Conservation (phyloP, 1,140 invertebrate species). For the Acromyrmex echinatior region DNA sequence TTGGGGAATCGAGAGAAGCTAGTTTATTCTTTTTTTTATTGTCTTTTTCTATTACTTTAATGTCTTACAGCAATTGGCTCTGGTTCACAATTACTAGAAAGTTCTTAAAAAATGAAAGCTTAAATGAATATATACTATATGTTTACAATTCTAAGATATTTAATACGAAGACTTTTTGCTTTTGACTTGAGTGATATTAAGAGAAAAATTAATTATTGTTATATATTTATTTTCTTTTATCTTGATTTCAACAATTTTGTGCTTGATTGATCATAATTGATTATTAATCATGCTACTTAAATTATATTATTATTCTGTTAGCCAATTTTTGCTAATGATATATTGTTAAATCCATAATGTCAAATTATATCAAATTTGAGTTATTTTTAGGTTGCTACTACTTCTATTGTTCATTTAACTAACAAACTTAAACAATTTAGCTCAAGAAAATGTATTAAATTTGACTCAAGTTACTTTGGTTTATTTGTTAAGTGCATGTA, state of each 20-base stretch:
- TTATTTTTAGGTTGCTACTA: no score
- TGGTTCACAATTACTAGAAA: conserved; percentile 6
- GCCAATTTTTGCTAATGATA: conserved; percentile 5
- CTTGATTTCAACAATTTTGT: neutral
- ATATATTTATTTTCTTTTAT: neutral
- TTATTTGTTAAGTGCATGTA: no score
- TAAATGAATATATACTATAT: neutral
- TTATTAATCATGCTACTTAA: neutral
- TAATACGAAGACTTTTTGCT: neutral
- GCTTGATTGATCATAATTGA: neutral
- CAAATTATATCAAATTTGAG: no score
- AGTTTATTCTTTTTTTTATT: neutral
- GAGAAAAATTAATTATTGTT: neutral
- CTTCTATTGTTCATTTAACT: no score
- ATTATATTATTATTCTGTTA: neutral
- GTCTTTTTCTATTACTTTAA: neutral
- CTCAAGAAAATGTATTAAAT: no score
- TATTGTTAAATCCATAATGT: no score
- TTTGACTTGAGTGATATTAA: neutral
- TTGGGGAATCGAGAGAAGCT: neutral
- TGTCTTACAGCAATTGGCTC: neutral
- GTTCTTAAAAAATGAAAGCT: neutral
- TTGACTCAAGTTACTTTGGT: no score
- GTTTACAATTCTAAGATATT: neutral
- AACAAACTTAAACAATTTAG: no score